These are phyloP conservation scores for Campoletis raptor DNA, from an alignment of 2,888 invertebrate species.

Conservation along the genomic window DNA sequence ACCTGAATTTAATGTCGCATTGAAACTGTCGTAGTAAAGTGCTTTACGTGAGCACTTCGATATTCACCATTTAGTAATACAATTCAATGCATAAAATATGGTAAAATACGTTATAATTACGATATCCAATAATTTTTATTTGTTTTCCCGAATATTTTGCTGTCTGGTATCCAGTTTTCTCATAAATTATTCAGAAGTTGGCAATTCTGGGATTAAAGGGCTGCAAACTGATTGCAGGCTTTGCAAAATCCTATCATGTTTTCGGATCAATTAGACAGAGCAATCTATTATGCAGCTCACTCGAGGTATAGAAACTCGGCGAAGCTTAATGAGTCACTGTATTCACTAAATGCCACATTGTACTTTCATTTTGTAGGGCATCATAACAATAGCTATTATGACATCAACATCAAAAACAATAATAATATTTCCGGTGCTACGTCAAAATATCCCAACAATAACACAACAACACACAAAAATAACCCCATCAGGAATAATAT, in stretches of 20 bases:
- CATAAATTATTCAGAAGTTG: background rate
- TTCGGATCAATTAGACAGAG: conserved; percentile 33
- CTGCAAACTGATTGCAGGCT: conserved; percentile 14
- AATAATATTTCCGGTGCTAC: too few species aligned
- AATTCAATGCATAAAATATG: background rate
- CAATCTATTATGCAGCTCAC: background rate
- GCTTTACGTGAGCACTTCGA: background rate
- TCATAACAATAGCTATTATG: conserved; percentile 3
- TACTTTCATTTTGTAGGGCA: background rate
- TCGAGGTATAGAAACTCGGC: conserved; percentile 23
- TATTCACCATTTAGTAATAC: background rate
- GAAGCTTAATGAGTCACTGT: conserved; percentile 4
- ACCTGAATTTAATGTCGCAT: conserved; percentile 21
- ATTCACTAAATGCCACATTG: conserved; percentile 15
- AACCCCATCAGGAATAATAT: too few species aligned
- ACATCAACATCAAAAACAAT: background rate
- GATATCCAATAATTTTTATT: background rate
- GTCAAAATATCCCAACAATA: too few species aligned
- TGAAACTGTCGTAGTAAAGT: background rate
- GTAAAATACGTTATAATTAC: background rate
- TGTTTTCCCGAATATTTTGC: background rate
- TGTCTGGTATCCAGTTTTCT: background rate
- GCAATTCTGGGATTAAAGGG: conserved; percentile 12
- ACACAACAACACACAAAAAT: too few species aligned
- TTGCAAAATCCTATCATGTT: conserved; percentile 10